A percentile compares a stretch with the other conserved stretches of the same genome.
Conservation (phyloP, 2,888 invertebrate genomes). For the Drosophila diplacantha region DNA sequence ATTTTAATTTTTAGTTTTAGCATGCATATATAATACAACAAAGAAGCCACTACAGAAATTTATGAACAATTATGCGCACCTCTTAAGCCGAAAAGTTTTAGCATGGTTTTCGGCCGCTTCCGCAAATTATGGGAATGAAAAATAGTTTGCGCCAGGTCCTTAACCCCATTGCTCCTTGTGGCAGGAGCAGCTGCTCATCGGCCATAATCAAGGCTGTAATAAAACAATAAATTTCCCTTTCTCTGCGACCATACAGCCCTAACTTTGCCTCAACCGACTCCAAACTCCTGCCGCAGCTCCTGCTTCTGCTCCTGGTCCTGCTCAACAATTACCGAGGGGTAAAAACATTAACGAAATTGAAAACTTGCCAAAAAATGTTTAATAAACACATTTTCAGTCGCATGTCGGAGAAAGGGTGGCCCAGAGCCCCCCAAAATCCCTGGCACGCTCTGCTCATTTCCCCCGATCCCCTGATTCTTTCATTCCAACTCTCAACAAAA, state of each 20-base stretch:
- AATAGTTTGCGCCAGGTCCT: conserved; percentile 75
- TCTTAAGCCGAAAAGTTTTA: conserved; percentile 26
- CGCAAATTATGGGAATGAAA: conserved; percentile 75
- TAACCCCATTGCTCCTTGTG: conserved; percentile 50
- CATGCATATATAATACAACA: background rate
- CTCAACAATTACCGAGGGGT: conserved; percentile 3
- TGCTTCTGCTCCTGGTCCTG: background rate
- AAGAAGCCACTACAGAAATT: conserved; percentile 9
- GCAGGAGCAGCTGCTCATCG: conserved; percentile 16
- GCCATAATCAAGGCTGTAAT: conserved; percentile 47
- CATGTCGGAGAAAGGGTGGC: conserved; percentile 15
- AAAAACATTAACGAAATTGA: conserved; percentile 65
- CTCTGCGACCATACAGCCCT: background rate
- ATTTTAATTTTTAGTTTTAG: background rate
- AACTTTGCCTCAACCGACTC: background rate
- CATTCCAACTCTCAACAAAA: conserved; percentile 11
- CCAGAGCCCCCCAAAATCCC: conserved; percentile 6
- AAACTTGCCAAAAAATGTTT: conserved; percentile 66
- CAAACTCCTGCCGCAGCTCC: background rate
- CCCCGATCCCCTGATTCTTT: conserved; percentile 1
- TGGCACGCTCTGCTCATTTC: conserved; percentile 12
- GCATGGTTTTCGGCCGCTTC: conserved; percentile 18
- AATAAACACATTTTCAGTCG: conserved; percentile 57
- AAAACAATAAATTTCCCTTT: conserved; percentile 55
- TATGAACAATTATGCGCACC: conserved; percentile 17